Conservation (phyloP, 2,113 vertebrate genomes). For the Gallinago jamesoni region DNA sequence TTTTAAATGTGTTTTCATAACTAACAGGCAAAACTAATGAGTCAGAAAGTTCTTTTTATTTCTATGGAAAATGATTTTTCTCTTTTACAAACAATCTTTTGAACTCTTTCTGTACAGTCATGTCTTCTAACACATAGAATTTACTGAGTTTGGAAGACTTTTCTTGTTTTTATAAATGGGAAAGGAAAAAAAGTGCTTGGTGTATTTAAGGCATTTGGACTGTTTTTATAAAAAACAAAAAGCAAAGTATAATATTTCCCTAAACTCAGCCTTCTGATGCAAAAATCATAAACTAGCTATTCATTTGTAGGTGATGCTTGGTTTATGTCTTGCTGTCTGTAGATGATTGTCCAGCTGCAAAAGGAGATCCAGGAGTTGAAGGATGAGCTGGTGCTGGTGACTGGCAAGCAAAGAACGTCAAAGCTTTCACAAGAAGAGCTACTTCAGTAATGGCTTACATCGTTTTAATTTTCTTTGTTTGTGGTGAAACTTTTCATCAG, state of each 20-base stretch:
- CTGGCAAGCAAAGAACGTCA: constrained; percentile 81
- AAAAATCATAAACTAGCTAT: background rate
- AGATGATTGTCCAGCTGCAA: constrained; percentile 86
- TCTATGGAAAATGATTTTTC: background rate
- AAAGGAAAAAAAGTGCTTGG: background rate
- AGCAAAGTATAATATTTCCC: background rate
- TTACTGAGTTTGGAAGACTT: background rate
- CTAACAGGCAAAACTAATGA: background rate
- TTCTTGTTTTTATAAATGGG: background rate
- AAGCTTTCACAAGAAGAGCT: constrained; percentile 83
- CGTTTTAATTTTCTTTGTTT: background rate
- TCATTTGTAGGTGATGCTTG: background rate
- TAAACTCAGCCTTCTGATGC: background rate
- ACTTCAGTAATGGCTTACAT: constrained; percentile 76
- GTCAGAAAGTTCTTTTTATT: background rate
- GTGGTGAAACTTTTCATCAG: constrained; percentile 2
- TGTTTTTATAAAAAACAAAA: background rate
- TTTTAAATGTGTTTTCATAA: background rate
- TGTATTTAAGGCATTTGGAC: background rate
- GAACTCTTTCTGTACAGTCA: background rate
- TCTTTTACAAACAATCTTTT: background rate
- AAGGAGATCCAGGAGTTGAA: constrained; percentile 87
- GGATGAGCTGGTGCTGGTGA: constrained; percentile 86
- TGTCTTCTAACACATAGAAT: background rate
- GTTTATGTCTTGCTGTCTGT: constrained; percentile 38